A percentile compares a stretch with the other conserved stretches of the same genome.
Evolutionary conservation across 2,797 vertebrate genomes (phyloP).

Genomic region (Ambastaia sidthimunki): DNA sequence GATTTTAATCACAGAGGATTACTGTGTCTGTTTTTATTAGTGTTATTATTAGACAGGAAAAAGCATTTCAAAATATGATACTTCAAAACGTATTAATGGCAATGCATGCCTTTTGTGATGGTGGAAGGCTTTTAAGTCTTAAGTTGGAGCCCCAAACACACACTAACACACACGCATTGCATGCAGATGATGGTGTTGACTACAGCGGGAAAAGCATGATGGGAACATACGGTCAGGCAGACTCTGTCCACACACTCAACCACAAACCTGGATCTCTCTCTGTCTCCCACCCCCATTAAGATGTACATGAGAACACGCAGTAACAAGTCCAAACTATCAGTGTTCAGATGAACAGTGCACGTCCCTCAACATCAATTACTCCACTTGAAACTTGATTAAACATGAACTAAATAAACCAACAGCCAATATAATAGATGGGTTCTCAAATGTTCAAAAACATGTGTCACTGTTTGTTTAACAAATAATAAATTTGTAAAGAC

Average conservation of each 20-base stretch:
- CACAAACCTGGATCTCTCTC: constrained; percentile 12
- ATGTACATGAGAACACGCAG: not conserved
- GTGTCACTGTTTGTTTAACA: no score
- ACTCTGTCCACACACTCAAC: not conserved
- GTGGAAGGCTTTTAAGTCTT: not conserved
- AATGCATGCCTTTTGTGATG: not conserved
- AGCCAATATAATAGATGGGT: no score
- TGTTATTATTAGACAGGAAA: not conserved
- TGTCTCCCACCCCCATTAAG: not conserved
- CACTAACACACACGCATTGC: constrained; percentile 1
- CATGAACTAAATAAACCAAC: no score
- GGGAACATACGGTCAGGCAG: constrained; percentile 4
- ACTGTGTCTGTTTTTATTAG: not conserved
- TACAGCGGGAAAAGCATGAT: constrained; percentile 12
- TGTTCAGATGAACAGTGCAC: not conserved
- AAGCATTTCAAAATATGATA: not conserved
- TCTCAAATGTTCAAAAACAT: no score
- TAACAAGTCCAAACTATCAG: not conserved
- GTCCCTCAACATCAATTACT: not conserved
- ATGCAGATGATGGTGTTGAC: not conserved
- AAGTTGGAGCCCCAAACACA: not conserved
- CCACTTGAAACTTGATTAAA: not conserved
- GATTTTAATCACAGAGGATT: not conserved
- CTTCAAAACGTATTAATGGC: not conserved
- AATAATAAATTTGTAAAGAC: no score